Percentiles rank a stretch among this genome's conserved stretches.
These are phyloP conservation scores for Cyanistes caeruleus DNA, from an alignment of 2,113 vertebrate genomes.

Conservation along the genomic window DNA sequence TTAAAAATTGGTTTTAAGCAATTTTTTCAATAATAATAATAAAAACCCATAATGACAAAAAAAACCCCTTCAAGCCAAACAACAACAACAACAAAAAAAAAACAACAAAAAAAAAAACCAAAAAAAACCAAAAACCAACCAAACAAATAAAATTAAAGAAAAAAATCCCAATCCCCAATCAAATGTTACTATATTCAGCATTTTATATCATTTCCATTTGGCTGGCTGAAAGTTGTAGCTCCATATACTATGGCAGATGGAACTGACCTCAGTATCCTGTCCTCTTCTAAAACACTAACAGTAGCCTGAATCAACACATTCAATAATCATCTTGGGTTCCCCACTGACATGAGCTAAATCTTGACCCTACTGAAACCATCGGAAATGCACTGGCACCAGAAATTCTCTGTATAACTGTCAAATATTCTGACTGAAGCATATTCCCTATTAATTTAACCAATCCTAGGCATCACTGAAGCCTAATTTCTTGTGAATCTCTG, in stretches of 20 bases:
- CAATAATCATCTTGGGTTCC: neutral
- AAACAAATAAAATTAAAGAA: neutral
- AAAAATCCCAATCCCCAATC: neutral
- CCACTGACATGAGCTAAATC: neutral
- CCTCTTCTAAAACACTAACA: neutral
- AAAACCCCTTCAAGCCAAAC: neutral
- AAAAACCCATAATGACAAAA: neutral
- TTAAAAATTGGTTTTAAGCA: neutral
- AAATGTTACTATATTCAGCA: neutral
- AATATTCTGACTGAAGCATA: neutral
- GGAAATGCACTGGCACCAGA: neutral
- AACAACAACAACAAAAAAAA: neutral
- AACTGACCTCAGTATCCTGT: neutral
- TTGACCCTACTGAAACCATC: neutral
- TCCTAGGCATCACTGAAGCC: constrained; percentile 22
- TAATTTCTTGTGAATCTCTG: constrained; percentile 52
- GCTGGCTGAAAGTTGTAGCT: neutral
- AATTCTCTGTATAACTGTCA: neutral
- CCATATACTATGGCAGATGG: neutral
- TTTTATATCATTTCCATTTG: neutral
- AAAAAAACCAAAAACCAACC: rapidly evolving
- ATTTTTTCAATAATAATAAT: neutral
- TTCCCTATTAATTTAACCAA: constrained; percentile 13
- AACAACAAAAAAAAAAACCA: neutral
- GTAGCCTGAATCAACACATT: neutral